Evolutionary conservation across 2,797 vertebrate species (phyloP).

Genomic region (Rallus crepitans): DNA sequence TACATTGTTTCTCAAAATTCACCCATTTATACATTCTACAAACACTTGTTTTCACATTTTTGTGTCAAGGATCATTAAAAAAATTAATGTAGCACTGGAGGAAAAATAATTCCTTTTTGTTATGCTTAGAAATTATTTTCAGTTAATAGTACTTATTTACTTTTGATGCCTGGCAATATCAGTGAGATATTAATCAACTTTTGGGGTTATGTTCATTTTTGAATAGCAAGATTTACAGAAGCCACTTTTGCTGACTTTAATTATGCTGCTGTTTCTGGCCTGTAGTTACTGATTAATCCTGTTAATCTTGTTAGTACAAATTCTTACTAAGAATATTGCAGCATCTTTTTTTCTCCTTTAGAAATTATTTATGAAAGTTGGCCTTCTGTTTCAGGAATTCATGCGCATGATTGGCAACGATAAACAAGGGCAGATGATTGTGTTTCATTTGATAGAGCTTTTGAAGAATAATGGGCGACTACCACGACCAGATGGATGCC

Average conservation of each 20-base stretch:
- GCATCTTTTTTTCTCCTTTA: background rate
- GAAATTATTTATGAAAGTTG: background rate
- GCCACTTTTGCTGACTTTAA: background rate
- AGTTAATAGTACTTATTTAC: background rate
- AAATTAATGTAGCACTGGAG: background rate
- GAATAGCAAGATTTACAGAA: background rate
- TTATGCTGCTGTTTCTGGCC: background rate
- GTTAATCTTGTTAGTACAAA: background rate
- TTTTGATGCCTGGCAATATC: background rate
- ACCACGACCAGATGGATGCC: constrained; percentile 88
- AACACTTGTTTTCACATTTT: background rate
- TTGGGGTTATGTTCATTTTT: background rate
- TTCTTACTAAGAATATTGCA: background rate
- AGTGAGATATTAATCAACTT: background rate
- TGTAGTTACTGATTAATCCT: background rate
- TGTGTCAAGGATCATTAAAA: background rate
- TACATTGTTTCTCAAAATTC: background rate
- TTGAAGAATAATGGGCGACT: constrained; percentile 88
- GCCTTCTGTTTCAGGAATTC: constrained; percentile 87
- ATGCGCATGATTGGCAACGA: constrained; percentile 97
- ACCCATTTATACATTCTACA: background rate
- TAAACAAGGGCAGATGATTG: constrained; percentile 99
- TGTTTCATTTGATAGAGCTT: constrained; percentile 95
- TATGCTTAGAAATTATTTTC: background rate
- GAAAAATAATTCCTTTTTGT: background rate